Evolutionary conservation across 2,113 vertebrate genomes (phyloP).

Genomic region (Glaucomys volans): DNA sequence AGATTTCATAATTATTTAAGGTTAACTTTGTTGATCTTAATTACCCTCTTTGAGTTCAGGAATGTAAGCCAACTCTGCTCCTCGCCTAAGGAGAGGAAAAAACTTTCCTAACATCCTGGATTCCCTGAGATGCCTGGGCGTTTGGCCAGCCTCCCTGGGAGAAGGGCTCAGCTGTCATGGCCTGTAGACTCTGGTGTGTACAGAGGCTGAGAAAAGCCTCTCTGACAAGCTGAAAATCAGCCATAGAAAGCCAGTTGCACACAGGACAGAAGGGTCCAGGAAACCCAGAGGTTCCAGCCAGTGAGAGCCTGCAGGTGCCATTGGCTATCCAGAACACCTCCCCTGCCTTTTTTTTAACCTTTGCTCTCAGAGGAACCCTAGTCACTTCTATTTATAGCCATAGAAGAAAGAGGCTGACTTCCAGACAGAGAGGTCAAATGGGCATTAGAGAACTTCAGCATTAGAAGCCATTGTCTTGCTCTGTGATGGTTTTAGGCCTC

Average conservation of each 20-base stretch:
- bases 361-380: neutral
- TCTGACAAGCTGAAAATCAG: constrained; percentile 60
- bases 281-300: neutral
- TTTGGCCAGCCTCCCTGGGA: constrained; percentile 42
- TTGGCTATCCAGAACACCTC: neutral
- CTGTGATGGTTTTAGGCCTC: constrained; percentile 34
- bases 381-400: constrained; percentile 39
- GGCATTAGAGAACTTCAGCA: constrained; percentile 28
- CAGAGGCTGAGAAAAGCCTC: constrained; percentile 36
- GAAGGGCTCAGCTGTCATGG: neutral
- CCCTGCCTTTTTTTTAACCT: neutral
- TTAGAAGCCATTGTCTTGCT: constrained; percentile 47
- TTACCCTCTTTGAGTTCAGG: constrained; percentile 18
- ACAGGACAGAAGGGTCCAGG: neutral
- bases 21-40: constrained; percentile 38
- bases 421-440: constrained; percentile 13
- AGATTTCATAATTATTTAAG: constrained; percentile 53
- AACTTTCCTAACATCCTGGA: constrained; percentile 17
- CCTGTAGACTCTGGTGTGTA: neutral
- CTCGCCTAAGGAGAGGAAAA: neutral
- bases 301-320: neutral
- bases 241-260: constrained; percentile 14
- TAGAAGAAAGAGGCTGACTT: constrained; percentile 47
- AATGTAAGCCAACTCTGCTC: constrained; percentile 22
- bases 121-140: constrained; percentile 66